A percentile compares a stretch with the other conserved stretches of the same genome.
Conservation (phyloP, 2,113 vertebrate species). For the Rissa tridactyla region DNA sequence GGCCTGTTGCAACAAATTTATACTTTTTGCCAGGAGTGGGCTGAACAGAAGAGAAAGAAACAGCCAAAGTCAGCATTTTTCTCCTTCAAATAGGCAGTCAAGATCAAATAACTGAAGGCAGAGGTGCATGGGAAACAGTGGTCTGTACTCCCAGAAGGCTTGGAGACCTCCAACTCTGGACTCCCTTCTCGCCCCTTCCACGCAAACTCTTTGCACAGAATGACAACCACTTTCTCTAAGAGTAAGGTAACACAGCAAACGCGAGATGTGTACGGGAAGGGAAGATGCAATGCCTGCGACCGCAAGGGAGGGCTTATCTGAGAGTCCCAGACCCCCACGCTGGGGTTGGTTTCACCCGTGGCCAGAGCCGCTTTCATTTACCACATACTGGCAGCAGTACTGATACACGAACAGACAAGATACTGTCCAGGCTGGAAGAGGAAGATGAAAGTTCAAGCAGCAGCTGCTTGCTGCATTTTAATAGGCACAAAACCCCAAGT, state of each 20-base stretch:
- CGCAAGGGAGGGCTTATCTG: background rate
- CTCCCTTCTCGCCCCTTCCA: background rate
- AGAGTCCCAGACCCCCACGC: background rate
- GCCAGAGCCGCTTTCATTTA: background rate
- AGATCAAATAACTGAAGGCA: background rate
- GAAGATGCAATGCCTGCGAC: background rate
- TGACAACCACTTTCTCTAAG: accelerated
- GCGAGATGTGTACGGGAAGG: background rate
- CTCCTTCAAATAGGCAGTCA: background rate
- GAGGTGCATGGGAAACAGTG: accelerated
- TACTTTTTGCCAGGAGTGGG: slow-evolving; percentile 77
- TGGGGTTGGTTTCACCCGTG: background rate
- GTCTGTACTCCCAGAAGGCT: background rate
- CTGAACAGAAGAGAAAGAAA: slow-evolving; percentile 59
- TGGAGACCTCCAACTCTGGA: background rate
- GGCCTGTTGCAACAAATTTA: slow-evolving; percentile 87
- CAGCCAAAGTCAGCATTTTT: background rate
- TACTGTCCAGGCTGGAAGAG: background rate
- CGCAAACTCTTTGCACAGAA: background rate
- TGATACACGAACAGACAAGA: background rate
- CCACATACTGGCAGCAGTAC: background rate
- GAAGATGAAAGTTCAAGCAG: background rate
- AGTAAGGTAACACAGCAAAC: background rate
- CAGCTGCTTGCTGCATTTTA: background rate
- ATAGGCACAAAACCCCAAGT: background rate